Conservation (phyloP, 2,113 vertebrate species). For the Kryptolebias marmoratus region DNA sequence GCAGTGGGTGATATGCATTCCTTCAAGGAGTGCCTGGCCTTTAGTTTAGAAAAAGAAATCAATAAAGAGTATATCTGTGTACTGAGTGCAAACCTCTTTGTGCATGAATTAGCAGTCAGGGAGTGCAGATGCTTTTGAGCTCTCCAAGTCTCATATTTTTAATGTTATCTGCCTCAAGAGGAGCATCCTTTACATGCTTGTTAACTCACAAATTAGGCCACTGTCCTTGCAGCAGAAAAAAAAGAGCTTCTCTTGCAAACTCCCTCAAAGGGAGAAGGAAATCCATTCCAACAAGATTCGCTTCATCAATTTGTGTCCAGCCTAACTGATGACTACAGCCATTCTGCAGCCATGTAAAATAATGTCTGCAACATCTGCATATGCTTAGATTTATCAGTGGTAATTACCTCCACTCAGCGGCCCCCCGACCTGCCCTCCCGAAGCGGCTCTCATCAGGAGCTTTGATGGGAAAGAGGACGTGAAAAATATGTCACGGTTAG, state of each 20-base stretch:
- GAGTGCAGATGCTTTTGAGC: constrained; percentile 18
- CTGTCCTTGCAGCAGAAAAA: constrained; percentile 74
- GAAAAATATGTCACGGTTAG: constrained; percentile 1
- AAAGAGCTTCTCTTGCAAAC: constrained; percentile 64
- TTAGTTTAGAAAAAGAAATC: no score
- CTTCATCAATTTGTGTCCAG: constrained; percentile 58
- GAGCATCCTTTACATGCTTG: constrained; percentile 74
- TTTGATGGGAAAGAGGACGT: constrained; percentile 22
- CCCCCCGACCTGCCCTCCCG: neutral
- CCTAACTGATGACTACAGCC: constrained; percentile 26
- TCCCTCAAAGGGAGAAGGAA: constrained; percentile 55
- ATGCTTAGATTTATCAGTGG: constrained; percentile 57
- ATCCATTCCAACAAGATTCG: constrained; percentile 64
- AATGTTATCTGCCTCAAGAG: constrained; percentile 49
- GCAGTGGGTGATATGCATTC: no score
- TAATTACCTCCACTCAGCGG: constrained; percentile 34
- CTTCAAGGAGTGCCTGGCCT: no score
- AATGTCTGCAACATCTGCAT: constrained; percentile 49
- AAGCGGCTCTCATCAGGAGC: constrained; percentile 38
- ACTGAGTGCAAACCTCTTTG: neutral
- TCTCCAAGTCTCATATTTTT: constrained; percentile 38
- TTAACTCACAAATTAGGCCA: constrained; percentile 80
- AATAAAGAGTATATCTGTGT: neutral
- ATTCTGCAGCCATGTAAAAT: constrained; percentile 25
- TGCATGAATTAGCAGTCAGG: neutral